Base-by-base conservation (phyloP, 2,113 vertebrate genomes). In the Podilymbus podiceps region DNA sequence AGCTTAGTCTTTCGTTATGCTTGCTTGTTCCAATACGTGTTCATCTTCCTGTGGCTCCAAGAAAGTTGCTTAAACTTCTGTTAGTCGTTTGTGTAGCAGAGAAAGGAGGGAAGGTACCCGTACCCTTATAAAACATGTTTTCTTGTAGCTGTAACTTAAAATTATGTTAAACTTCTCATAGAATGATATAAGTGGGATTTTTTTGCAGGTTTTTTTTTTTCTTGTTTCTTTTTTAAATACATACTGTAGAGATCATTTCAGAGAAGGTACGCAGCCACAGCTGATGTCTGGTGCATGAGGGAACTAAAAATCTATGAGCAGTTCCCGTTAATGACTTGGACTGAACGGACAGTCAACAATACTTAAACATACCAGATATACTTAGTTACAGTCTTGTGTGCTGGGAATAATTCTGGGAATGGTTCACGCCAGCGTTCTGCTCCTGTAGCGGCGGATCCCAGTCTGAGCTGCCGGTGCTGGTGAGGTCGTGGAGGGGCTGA, bases 381-480 rank as follows among this genome's bases (percentile, higher is more conserved):
- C 18, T 38, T 9, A 23, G 5, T 69, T 76, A 46, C 16, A 47
- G 24, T 33, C 18, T 30, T 28, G 12, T 42, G 3, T 1, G 0
- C 1, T 74, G 67, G 27, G 18, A 64, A 6, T 55, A 53, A 22
- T 19, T 35, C 22, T n/a, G 49, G 52, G 35, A 73, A 40, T 25
- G 33, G 25, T 27, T 90, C n/a, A 6, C 5, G 6, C 59, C 0
- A 2, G 9, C 47, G 21, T 40, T 75, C 30, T 58, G 38, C 9
- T 8, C 44, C 38, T 66, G 5, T 71, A 74, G 16, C 8, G 8
- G 6, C 2, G 0, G 13, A 8, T 49, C 18, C 1, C 2, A 13
- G 11, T 27, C 7, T 33, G 28, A 11, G 71, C 16, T 72, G 74
- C 21, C 2, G 14, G 30, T n/a, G 47, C 30, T 55, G 71, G 23